Evolutionary conservation across 2,797 vertebrate species (phyloP).

Genomic region (Okamejei kenojei): DNA sequence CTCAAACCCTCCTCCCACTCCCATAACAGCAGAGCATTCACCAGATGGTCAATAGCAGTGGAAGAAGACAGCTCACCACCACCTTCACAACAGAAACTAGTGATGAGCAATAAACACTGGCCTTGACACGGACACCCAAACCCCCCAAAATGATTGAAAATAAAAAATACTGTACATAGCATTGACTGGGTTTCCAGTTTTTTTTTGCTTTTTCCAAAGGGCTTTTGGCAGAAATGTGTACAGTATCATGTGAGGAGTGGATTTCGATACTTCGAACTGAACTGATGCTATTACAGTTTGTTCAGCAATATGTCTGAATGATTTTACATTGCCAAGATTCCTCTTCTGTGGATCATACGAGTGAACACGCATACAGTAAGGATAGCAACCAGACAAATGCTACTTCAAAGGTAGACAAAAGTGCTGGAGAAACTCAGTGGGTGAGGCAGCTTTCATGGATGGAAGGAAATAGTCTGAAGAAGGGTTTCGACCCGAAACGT

Average conservation of each 20-base stretch:
- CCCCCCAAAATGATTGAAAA: no score
- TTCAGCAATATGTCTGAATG: neutral
- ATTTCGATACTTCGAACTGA: neutral
- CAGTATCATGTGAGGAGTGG: neutral
- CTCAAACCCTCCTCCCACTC: no score
- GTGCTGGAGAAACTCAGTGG: no score
- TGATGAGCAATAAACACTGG: no score
- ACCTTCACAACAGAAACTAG: no score
- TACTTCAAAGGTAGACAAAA: neutral
- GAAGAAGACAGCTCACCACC: no score
- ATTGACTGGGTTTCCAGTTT: neutral
- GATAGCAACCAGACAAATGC: neutral
- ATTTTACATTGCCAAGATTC: neutral
- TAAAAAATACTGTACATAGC: neutral
- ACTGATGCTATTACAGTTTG: neutral
- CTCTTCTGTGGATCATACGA: neutral
- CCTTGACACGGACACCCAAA: no score
- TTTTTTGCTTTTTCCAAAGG: neutral
- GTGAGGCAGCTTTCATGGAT: no score
- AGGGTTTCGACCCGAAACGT: no score
- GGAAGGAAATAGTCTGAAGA: no score
- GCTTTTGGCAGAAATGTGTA: neutral
- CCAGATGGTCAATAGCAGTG: no score
- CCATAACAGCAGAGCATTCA: no score
- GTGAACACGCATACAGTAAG: neutral